Base-by-base conservation (phyloP, 2,113 vertebrate genomes). In the Epinephelus lanceolatus region DNA sequence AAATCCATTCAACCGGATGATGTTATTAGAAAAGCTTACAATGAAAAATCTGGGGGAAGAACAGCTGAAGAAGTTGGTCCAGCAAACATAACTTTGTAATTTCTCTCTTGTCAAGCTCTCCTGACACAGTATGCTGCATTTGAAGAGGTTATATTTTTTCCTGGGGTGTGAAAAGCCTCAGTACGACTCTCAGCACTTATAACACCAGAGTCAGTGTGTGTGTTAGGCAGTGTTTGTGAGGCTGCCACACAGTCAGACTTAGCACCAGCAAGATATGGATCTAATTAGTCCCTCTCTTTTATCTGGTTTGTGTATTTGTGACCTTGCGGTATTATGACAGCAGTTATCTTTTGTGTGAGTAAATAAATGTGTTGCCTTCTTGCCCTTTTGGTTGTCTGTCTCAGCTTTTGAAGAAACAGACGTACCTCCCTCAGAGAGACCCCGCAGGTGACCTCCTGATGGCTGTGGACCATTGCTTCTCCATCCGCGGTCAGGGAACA, bases 401-500 rank as follows among this genome's bases (percentile, higher is more conserved):
- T 79, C 83, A 99, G 98, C 95, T 99, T 86, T 94, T 99, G 93
- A 98, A 96, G 88, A 96, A 96, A 71, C 96, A 98, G 94, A 96
- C 97, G 12, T 97, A 97, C 91, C 92, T 99, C 90, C 98, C 98
- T 8, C 89, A 83, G 6, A 96, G 98, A 95, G 96, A 99, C 84
- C 95, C 98, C 4, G 95, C 92, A 0, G 98, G 98, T 62, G 93
- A 96, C 18, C 96, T 99, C 61, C 96, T 99, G 51, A 98, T 99
- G 97, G 97, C 98, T 5, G 97, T 99, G 3, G 98, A 99, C 94
- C 98, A 99, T 90, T 99, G 98, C 88, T 99, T 99, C 94, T 99
- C 97, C 83, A 99, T 99, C 93, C 97, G 96, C 52, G 98, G 98
- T 90, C 98, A 99, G 90, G 98, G 98, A 88, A 99, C 98, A 0